Evolutionary conservation across 2,113 vertebrate species (phyloP), one percentile per base, ranked within the genome.

Genomic region (Erpornis zantholeuca): DNA sequence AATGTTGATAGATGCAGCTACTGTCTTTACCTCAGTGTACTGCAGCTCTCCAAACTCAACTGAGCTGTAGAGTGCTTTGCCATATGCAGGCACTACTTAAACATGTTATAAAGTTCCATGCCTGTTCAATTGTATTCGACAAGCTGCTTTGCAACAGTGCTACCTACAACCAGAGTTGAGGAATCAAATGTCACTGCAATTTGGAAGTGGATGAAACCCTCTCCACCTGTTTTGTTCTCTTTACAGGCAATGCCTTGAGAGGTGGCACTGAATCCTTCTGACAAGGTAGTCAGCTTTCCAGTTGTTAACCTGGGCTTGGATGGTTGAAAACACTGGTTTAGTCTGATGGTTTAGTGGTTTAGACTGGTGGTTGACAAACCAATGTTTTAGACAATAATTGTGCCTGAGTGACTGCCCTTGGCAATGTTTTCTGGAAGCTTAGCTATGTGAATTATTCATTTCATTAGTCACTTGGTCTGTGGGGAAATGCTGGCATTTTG

Each of bases 361-460:
- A 56, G 29, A 9, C 20, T 65, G 49, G 11, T 29, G 4, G 15
- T 22, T 76, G 45, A 45, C 27, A 70, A 60, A 57, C 14, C 21
- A 44, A 4, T 17, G 17, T 5, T 90, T 90, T 52, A 40, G 35
- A 31, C 21, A 45, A 22, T 45, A 36, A 3, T 6, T 61, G 28
- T 65, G 38, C 22, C 61, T 12, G 9, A 47, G 24, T 22, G 44
- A 21, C 20, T 88, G 14, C 25, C 0, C 2, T 49, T 1, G 0
- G 18, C 18, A 38, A 15, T 0, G 0, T 69, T 77, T 95, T 88
- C 69, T 82, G 44, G 53, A 91, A 82, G n/a, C 61, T 77, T 36
- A 75, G 0, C 24, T 61, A 0, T n/a, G 28, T 25, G 45, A 53
- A 25, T 63, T 79, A 35, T 47, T 6, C 3, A 25, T 38, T 57